Evolutionary conservation across 2,113 vertebrate genomes (phyloP).

Genomic region (Pholis gunnellus): DNA sequence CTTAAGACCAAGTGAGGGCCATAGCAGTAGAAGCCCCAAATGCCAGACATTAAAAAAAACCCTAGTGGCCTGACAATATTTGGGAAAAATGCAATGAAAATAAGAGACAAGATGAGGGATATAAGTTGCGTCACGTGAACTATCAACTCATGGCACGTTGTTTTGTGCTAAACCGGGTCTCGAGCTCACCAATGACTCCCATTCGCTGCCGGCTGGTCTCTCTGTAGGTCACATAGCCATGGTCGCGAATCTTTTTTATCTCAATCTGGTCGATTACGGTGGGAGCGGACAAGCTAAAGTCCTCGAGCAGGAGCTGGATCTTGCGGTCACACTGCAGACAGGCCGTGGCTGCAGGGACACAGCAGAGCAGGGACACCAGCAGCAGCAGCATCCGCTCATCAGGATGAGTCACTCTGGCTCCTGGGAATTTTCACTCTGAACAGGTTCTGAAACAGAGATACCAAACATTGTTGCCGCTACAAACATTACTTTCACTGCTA

Average conservation of each 20-base stretch:
- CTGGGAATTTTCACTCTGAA: background rate
- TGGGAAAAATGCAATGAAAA: background rate
- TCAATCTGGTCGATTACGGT: constrained; percentile 61
- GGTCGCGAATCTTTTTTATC: constrained; percentile 60
- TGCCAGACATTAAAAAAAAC: background rate
- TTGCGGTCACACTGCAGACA: constrained; percentile 82
- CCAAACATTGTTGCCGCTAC: background rate
- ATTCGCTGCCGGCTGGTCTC: constrained; percentile 55
- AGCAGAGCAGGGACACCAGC: constrained; percentile 50
- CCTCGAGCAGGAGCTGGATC: constrained; percentile 65
- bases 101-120: background rate
- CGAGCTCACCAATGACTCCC: constrained; percentile 78
- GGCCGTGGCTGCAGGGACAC: constrained; percentile 30
- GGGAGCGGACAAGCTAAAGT: constrained; percentile 57
- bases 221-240: constrained; percentile 66
- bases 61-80: background rate
- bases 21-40: background rate
- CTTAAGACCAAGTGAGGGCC: background rate
- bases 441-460: constrained; percentile 21
- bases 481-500: background rate
- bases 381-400: constrained; percentile 45
- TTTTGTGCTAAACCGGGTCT: background rate
- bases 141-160: background rate
- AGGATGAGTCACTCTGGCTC: constrained; percentile 25
- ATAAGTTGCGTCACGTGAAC: background rate